Evolutionary conservation across 2,797 vertebrate species (phyloP).

Genomic region (Serranus cabrilla): DNA sequence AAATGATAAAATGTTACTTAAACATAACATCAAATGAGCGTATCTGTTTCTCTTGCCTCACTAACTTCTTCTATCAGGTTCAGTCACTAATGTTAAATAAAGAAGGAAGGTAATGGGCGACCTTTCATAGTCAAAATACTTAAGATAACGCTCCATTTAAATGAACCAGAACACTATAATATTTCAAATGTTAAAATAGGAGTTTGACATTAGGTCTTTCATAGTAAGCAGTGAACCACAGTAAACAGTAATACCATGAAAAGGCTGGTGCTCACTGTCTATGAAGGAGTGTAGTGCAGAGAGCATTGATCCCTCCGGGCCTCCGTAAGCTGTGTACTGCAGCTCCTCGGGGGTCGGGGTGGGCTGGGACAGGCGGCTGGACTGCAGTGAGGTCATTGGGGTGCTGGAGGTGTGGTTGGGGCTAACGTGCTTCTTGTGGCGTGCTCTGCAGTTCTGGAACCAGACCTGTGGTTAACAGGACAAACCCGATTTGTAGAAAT

Average conservation of each 20-base stretch:
- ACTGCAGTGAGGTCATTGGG: slow-evolving; percentile 88
- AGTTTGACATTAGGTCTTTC: neutral
- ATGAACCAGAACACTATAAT: neutral
- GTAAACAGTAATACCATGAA: slow-evolving; percentile 10
- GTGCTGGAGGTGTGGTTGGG: slow-evolving; percentile 89
- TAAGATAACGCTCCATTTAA: neutral
- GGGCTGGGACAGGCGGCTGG: slow-evolving; percentile 88
- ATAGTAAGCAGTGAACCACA: neutral
- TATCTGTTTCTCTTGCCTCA: neutral
- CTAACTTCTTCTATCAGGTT: neutral
- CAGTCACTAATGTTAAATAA: neutral
- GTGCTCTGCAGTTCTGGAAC: slow-evolving; percentile 98
- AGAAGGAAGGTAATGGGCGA: neutral
- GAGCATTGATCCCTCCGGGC: slow-evolving; percentile 92
- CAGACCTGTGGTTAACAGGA: slow-evolving; percentile 88
- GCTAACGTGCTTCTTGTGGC: slow-evolving; percentile 97
- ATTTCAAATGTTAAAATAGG: neutral
- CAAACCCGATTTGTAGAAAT: slow-evolving; percentile 14
- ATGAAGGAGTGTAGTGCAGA: slow-evolving; percentile 94
- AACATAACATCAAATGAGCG: neutral
- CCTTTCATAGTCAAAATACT: neutral
- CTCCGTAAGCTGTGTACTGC: slow-evolving; percentile 91
- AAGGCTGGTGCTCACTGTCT: slow-evolving; percentile 88
- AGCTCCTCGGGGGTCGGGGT: slow-evolving; percentile 91
- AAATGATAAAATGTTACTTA: neutral